Base-by-base conservation (phyloP, 2,797 vertebrate genomes). In the Holocentrus rufus region DNA sequence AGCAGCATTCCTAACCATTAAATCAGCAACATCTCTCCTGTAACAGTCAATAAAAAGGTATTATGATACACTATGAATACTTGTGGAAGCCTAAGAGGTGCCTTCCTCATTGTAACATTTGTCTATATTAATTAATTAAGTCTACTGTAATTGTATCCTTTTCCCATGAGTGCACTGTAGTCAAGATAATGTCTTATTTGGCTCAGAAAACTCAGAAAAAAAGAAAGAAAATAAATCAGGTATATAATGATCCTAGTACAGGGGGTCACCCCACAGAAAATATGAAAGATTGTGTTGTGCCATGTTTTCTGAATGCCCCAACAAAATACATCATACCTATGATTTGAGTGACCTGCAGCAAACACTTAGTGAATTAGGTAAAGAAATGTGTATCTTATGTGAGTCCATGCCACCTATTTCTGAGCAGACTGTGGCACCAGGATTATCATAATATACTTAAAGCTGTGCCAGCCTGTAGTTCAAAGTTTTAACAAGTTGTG, bases 1-100 rank as follows among this genome's bases (percentile, higher is more conserved):
- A 64, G 30, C 55, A 46, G 23, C 52, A 34, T 52, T 57, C 30
- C 50, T 65, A 73, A 75, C 76, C 46, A 49, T 62, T n/a, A 20
- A 68, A 70, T 65, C 54, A 69, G 58, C 61, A 69, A 46, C 31
- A 49, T 30, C 25, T 56, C 25, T 81, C 36, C 71, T 25, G 25
- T 3, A 58, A 49, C 44, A 66, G 58, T 63, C 53, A 7, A 56
- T 55, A 65, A 30, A 27, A 50, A 49, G 18, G 8, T 9, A 11
- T 42, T 54, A 55, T 67, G 25, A 74, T 34, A 50, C 22, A 23
- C 4, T 34, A 25, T 31, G 23, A 66, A 54, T 34, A 60, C n/a
- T 22, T 8, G 42, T 46, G 25, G 49, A 49, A 44, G 22, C 17
- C 25, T 17, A 34, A 31, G 20, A 54, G 5, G 22, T 25, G 11